phyloP scores from a whole-genome alignment of 2,797 vertebrate species.

The Lepus oiostolus region DNA sequence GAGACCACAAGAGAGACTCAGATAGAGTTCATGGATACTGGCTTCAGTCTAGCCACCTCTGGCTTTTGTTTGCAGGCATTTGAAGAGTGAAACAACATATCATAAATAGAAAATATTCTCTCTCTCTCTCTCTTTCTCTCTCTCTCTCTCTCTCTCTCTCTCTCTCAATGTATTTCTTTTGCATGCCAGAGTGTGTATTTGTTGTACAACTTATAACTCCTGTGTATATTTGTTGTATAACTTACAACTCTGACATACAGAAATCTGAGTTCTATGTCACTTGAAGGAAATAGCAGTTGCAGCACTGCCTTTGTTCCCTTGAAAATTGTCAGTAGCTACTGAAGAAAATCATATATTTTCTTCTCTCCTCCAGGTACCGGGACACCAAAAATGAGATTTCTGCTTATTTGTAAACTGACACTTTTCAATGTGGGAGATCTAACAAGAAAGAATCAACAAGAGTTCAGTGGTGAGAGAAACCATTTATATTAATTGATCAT shows the following conservation, averaged over 20 bases:
- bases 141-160: no score
- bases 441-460: neutral
- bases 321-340: constrained; percentile 66
- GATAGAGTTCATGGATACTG: no score
- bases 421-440: neutral
- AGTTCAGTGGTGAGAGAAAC: constrained; percentile 7
- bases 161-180: neutral
- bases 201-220: constrained; percentile 38
- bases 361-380: neutral
- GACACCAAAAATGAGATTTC: constrained; percentile 50
- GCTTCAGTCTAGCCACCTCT: no score
- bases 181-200: constrained; percentile 23
- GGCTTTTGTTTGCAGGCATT: no score
- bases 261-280: constrained; percentile 23
- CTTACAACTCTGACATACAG: neutral
- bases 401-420: constrained; percentile 46
- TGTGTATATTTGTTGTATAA: constrained; percentile 46
- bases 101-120: no score
- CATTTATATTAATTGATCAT: constrained; percentile 14
- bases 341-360: constrained; percentile 40
- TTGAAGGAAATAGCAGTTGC: constrained; percentile 30
- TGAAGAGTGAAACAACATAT: no score
- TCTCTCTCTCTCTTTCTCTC: no score
- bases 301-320: constrained; percentile 32
- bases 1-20: no score